Evolutionary conservation across 2,113 vertebrate genomes (phyloP).

Genomic region (Bambusicola thoracicus): DNA sequence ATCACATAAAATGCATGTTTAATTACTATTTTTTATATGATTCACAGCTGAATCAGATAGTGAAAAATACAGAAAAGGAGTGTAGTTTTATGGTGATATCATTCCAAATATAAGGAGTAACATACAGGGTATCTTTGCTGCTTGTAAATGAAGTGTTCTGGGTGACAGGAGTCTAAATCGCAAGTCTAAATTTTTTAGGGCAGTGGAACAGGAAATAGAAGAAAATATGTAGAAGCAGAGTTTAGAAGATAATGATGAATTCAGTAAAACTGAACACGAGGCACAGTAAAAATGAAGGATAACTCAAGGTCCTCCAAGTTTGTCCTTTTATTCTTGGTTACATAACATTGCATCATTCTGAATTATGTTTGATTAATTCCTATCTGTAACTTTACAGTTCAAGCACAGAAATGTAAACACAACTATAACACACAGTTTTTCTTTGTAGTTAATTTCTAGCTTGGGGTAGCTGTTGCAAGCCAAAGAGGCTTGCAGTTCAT

Average conservation of each 20-base stretch:
- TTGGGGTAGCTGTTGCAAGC: neutral
- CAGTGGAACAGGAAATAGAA: neutral
- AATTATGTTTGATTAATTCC: neutral
- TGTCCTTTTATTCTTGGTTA: neutral
- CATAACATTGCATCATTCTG: neutral
- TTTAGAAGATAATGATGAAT: neutral
- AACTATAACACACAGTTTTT: neutral
- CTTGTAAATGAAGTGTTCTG: neutral
- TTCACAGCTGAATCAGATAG: neutral
- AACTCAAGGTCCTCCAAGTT: neutral
- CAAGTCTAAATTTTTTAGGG: neutral
- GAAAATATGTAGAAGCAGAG: neutral
- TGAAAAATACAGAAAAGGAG: neutral
- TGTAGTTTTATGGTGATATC: neutral
- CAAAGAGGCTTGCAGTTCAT: no score
- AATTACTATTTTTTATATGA: neutral
- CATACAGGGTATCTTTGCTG: neutral
- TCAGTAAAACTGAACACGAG: neutral
- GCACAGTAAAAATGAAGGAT: neutral
- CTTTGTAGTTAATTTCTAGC: neutral
- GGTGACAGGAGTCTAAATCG: neutral
- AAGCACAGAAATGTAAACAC: neutral
- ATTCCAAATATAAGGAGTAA: neutral
- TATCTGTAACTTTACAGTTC: neutral
- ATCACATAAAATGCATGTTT: neutral